phyloP scores from a whole-genome alignment of 2,113 vertebrate species.

The Scomber colias region DNA sequence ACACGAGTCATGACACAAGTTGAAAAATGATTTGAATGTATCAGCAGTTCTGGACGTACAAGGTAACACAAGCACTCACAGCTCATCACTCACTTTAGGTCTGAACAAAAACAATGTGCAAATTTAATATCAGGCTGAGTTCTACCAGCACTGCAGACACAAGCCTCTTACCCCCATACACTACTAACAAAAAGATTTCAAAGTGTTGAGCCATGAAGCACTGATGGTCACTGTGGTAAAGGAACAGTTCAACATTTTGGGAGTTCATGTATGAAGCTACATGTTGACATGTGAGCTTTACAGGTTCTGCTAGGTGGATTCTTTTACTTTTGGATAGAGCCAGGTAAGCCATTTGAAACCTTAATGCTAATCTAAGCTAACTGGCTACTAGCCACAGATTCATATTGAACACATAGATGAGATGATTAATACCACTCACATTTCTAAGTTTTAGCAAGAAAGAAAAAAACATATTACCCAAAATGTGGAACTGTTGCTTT shows the following conservation, averaged over 20 bases:
- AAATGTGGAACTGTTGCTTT: background rate
- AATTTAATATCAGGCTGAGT: slow-evolving; percentile 15
- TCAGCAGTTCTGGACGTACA: slow-evolving; percentile 58
- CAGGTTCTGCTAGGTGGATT: no score
- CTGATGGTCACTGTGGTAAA: background rate
- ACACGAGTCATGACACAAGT: background rate
- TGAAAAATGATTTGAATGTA: background rate
- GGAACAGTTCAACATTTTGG: background rate
- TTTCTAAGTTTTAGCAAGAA: no score
- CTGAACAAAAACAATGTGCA: slow-evolving; percentile 32
- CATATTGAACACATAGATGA: no score
- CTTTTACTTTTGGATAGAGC: no score
- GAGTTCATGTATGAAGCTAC: no score
- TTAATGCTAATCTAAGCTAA: background rate
- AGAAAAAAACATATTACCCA: no score
- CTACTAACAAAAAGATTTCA: background rate
- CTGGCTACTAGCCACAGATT: no score
- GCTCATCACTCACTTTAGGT: background rate
- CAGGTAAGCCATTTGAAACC: background rate
- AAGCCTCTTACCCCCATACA: background rate
- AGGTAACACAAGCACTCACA: background rate
- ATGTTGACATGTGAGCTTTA: no score
- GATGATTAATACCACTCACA: no score
- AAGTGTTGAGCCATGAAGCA: background rate
- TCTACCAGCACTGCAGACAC: background rate